A percentile compares a stretch with the other conserved stretches of the same genome.
Conservation (phyloP, 2,888 invertebrate species). For the Nasonia oneida region DNA sequence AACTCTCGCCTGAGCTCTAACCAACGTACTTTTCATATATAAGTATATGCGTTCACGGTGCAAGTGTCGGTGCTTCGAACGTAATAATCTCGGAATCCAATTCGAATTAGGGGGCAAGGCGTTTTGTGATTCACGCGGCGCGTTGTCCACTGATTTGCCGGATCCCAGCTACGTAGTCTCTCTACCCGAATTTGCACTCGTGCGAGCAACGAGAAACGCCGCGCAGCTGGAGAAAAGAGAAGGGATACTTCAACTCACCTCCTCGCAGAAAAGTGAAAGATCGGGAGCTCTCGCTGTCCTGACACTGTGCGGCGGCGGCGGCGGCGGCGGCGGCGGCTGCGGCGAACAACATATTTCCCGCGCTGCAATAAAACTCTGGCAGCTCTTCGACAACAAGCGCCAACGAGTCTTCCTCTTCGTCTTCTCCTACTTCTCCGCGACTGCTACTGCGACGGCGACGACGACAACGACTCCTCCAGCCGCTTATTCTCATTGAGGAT, state of each 20-base stretch:
- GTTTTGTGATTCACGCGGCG: background rate
- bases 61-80: too few relatives aligned
- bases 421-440: constrained; percentile 29
- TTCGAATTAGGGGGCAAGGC: too few relatives aligned
- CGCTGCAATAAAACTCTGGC: constrained; percentile 23
- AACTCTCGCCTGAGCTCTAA: background rate
- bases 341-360: constrained; percentile 51
- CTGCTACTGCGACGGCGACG: background rate
- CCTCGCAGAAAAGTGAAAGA: constrained; percentile 25
- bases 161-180: background rate
- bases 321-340: background rate
- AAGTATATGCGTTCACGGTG: too few relatives aligned
- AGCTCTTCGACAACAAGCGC: constrained; percentile 2
- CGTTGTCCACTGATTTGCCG: background rate
- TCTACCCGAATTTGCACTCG: too few relatives aligned
- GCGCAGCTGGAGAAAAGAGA: too few relatives aligned
- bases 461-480: background rate
- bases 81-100: too few relatives aligned
- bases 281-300: constrained; percentile 48
- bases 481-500: constrained; percentile 56
- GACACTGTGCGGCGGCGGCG: constrained; percentile 23
- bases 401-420: background rate
- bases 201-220: too few relatives aligned
- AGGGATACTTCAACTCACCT: background rate
- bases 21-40: background rate